Evolutionary conservation across 37 sponge, comb jelly and placozoan species (phyloP), one percentile per base, ranked within the genome.

Genomic region (Halichondria panicea): DNA sequence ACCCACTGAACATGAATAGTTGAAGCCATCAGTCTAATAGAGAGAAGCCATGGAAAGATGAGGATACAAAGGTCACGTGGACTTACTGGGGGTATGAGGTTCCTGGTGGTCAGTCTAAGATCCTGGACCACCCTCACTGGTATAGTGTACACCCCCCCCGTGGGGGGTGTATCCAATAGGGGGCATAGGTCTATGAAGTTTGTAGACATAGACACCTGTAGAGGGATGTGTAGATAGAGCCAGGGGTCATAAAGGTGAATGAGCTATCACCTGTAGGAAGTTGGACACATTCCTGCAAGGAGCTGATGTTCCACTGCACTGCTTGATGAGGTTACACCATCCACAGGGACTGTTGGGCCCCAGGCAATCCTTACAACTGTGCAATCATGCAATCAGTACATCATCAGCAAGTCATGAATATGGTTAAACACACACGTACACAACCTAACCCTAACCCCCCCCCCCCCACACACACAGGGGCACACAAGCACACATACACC

Each of bases 101-200:
- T 82, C 40, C 68, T 82, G 11, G 83, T 82, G 13, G 42, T 31
- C 41, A 82, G 68, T 38, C 36, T 21, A 30, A 82, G 55, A 19
- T 54, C 42, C 39, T 57, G 42, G 27, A 1, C 58, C 15, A 67
- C 68, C 25, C 33, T 36, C 27, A 82, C 75, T 52, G 74, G 83
- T 56, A 58, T 67, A 27, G 57, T 41, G 58, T 82, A 82, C 67
- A 66, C 41, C 6, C 66, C 42, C 21, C 36, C 22, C 13, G 65
- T 33, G 19, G 50, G 19, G 35, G 74, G 21, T 39, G 63, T 45
- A 13, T 59, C 68, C 37, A 79, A 24, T 21, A 79, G 44, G 15
- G 80, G 83, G 57, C 83, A 82, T 68, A 74, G 75, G 41, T 82
- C 83, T 35, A 28, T 15, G 30, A 32, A 68, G n/a, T n/a, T n/a